Percentiles rank a stretch among this genome's conserved stretches.
Evolutionary conservation across 1,140 invertebrate species (phyloP).

Genomic region (Apocrypta bakeri): DNA sequence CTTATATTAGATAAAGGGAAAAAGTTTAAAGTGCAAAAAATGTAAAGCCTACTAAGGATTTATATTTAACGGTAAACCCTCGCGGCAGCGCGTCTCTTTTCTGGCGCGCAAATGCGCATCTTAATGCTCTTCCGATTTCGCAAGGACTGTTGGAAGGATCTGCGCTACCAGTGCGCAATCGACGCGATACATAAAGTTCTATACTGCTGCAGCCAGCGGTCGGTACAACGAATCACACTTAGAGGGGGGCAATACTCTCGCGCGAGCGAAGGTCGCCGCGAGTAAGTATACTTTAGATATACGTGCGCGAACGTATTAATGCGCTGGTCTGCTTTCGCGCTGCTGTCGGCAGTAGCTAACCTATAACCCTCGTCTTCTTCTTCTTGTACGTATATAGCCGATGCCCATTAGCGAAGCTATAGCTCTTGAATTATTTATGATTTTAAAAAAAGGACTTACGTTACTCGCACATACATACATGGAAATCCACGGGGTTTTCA

Average conservation of each 20-base stretch:
- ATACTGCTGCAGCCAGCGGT: slow-evolving; percentile 20
- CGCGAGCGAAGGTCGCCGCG: slow-evolving; percentile 4
- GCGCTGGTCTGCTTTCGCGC: not conserved
- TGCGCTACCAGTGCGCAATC: slow-evolving; percentile 55
- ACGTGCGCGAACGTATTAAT: not conserved
- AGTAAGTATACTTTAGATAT: not conserved
- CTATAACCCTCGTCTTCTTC: slow-evolving; percentile 56
- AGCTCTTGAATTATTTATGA: slow-evolving; percentile 52
- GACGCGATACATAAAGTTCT: slow-evolving; percentile 64
- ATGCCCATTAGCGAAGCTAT: slow-evolving; percentile 44
- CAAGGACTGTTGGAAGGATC: slow-evolving; percentile 31
- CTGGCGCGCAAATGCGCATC: slow-evolving; percentile 15
- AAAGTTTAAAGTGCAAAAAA: not conserved
- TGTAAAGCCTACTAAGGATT: not conserved
- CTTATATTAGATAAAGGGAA: not conserved
- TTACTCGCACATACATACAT: not conserved
- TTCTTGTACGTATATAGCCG: not conserved
- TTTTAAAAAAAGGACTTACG: not conserved
- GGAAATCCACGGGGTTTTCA: not conserved
- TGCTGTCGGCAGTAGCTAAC: slow-evolving; percentile 51
- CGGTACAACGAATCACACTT: slow-evolving; percentile 71
- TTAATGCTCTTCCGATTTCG: slow-evolving; percentile 49
- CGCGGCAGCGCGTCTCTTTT: not conserved
- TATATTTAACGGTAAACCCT: slow-evolving; percentile 20
- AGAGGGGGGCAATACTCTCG: slow-evolving; percentile 51